A percentile compares a stretch with the other conserved stretches of the same genome.
Conservation (phyloP, 2,888 invertebrate species). For the Drosophila parthenogenetica region DNA sequence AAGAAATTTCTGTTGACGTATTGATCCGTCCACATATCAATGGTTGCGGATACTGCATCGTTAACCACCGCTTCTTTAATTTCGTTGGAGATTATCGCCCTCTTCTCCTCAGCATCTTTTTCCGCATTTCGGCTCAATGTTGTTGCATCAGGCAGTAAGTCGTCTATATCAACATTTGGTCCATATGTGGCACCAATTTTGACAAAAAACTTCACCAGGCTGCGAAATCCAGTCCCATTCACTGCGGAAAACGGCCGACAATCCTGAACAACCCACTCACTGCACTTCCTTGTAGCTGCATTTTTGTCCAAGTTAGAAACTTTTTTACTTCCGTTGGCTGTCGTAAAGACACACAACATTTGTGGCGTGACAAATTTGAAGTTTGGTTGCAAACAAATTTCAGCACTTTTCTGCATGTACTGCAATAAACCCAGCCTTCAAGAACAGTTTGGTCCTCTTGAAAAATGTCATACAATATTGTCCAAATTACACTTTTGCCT, state of each 20-base stretch:
- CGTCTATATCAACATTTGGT: slow-evolving; percentile 36
- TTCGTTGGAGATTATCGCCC: no score
- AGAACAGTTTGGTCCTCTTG: background rate
- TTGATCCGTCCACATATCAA: no score
- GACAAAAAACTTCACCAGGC: slow-evolving; percentile 39
- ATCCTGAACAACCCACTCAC: slow-evolving; percentile 34
- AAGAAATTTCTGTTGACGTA: no score
- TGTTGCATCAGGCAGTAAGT: slow-evolving; percentile 37
- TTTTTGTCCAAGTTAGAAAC: slow-evolving; percentile 26
- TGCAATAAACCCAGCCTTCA: slow-evolving; percentile 25
- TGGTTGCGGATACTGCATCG: slow-evolving; percentile 50
- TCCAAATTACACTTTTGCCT: no score
- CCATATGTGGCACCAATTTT: no score
- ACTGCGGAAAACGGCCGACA: slow-evolving; percentile 36
- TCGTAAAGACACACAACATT: background rate
- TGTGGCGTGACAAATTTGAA: slow-evolving; percentile 25
- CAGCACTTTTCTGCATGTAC: slow-evolving; percentile 15
- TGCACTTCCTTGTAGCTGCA: slow-evolving; percentile 11
- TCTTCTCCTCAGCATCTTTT: no score
- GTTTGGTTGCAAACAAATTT: slow-evolving; percentile 28
- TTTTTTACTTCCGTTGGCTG: slow-evolving; percentile 4
- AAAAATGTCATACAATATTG: no score
- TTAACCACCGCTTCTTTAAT: no score
- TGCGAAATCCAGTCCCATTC: slow-evolving; percentile 35
- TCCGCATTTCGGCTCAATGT: no score